Evolutionary conservation across 2,113 vertebrate genomes (phyloP).

Genomic region (Elgaria multicarinata): DNA sequence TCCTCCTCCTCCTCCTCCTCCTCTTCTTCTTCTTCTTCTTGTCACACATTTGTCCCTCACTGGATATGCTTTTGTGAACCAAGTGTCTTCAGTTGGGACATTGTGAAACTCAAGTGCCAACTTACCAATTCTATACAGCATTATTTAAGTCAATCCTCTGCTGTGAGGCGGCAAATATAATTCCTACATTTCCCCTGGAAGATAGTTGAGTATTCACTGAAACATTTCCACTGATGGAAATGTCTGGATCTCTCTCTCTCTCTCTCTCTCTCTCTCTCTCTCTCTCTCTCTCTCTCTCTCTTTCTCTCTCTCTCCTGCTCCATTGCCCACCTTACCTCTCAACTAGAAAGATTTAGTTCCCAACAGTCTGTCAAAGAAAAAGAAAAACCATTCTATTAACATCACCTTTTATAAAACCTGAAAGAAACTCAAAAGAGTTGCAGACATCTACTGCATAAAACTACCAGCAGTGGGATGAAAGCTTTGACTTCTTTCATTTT

Average conservation of each 20-base stretch:
- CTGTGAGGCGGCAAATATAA: background rate
- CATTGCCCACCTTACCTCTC: background rate
- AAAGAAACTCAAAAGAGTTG: constrained; percentile 27
- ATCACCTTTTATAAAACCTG: constrained; percentile 19
- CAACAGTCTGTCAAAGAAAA: background rate
- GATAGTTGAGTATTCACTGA: background rate
- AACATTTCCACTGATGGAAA: background rate
- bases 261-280: too few relatives aligned
- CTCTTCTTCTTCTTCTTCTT: fast-evolving
- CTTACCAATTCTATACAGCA: background rate
- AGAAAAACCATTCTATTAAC: background rate
- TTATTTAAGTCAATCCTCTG: background rate
- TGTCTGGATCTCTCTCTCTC: background rate
- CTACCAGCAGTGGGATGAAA: constrained; percentile 1
- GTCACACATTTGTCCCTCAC: background rate
- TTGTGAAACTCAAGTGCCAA: background rate
- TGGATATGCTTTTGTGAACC: constrained; percentile 6
- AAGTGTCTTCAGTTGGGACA: background rate
- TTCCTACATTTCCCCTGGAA: background rate
- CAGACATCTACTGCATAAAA: background rate
- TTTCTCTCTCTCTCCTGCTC: too few relatives aligned
- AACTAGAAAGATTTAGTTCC: background rate
- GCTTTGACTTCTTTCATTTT: constrained; percentile 11
- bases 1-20: fast-evolving
- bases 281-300: too few relatives aligned